Evolutionary conservation across 2,888 invertebrate genomes (phyloP), one percentile per base, ranked within the genome.

Genomic region (Aricia artaxerxes): DNA sequence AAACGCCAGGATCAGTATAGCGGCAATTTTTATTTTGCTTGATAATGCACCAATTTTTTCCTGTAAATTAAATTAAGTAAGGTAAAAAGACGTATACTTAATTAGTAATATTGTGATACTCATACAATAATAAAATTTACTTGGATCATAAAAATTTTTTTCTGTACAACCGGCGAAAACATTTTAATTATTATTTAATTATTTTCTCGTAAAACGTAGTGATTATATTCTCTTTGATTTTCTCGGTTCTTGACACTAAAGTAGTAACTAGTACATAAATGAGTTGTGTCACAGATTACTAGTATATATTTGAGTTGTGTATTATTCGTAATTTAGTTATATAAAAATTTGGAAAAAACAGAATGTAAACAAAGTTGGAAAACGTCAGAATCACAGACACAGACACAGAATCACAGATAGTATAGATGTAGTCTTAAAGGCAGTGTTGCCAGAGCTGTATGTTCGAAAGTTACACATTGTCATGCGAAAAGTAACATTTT

Each of bases 21-120:
- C n/a, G n/a, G 24, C 73, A 44, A 73, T 44, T 73, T 73, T 73
- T 73, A 73, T 73, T 44, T n/a, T 73, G 44, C 73, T 73, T n/a
- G 73, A 44, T 24, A n/a, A 44, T 31, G 44, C 73, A 44, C n/a
- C 6, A 73, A 73, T 24, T 73, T 44, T 73, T 73, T 73, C 73
- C 73, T 73, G 9, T 44, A 44, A 73, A 38, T 16, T 6, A 40
- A 44, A 44, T 40, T 2, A 40, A 73, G 13, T 7, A n/a, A 3
- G n/a, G 1, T 9, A 9, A 7, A 31, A 31, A 69, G 11, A 69
- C 5, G 5, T 69, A 69, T 64, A 35, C 49, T 9, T 16, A 57
- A 69, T 24, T 24, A 24, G 24, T 24, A 24, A 24, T 24, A 24
- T 24, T 24, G 24, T 24, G 24, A 24, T 24, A 24, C 24, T 24